Evolutionary conservation across 2,113 vertebrate species (phyloP), one percentile per base, ranked within the genome.

Genomic region (Phrynosoma blainvillii): DNA sequence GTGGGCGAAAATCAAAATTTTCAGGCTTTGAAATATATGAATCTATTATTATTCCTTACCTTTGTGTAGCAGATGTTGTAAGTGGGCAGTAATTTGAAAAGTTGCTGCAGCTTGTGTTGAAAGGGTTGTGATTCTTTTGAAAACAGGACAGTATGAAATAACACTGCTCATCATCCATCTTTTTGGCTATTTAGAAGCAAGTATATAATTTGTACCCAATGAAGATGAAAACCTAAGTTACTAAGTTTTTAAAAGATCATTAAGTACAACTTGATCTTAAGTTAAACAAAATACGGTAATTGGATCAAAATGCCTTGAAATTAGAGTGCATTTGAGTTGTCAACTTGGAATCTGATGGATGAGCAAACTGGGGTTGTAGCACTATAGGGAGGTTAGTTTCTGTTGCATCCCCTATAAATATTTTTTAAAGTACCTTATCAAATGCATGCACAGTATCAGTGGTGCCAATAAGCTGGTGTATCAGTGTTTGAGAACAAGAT

Each of bases 401-500:
- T 88, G 90, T 76, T 87, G 71, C 88, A 87, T 82, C 74, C 88
- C 87, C 85, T 85, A 76, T 84, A 11, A 30, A 68, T 88, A 90
- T 88, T 89, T 32, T 32, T 84, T 87, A 9, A 62, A 62, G 81
- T 94, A 92, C 90, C 91, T 90, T 90, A 85, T 74, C n/a, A 75
- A 87, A 90, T 86, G 84, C 89, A 90, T 94, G 90, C 90, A 88
- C 92, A 91, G 86, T 89, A 74, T 78, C 74, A 93, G 88, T 93
- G 90, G 91, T 93, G 91, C 54, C 54, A 83, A 47, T 54, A 70
- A 92, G 92, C 89, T 94, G 78, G 74, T 88, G 85, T 93, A 80
- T 88, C 82, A 83, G 73, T 87, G 84, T 92, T 86, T 86, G 85
- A 92, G 90, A 89, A 88, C 89, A 82, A 84, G 93, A 92, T 70